Evolutionary conservation across 2,113 vertebrate species (phyloP).

Genomic region (Nanorana parkeri): DNA sequence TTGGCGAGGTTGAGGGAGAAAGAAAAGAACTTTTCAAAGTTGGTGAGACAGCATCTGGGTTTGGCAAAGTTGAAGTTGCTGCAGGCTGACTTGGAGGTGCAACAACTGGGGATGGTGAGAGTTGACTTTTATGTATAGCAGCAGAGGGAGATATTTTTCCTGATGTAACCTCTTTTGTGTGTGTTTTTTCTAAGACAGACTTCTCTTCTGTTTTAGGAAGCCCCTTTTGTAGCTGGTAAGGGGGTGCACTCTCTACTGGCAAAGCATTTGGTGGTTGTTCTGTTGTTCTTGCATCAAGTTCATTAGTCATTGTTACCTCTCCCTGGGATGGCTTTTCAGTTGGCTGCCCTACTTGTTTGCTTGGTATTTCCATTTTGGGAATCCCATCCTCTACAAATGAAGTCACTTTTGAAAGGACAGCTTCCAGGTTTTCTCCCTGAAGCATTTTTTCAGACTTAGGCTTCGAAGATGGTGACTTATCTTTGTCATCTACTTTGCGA

Average conservation of each 20-base stretch:
- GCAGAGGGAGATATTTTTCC: neutral
- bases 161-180: neutral
- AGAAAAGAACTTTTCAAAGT: neutral
- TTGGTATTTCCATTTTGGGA: slow-evolving; percentile 19
- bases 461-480: neutral
- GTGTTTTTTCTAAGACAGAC: neutral
- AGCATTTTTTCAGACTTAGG: neutral
- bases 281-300: neutral
- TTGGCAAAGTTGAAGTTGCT: neutral
- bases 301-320: neutral
- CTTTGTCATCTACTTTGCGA: neutral
- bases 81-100: neutral
- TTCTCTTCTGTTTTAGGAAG: neutral
- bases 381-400: neutral
- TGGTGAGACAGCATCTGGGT: neutral
- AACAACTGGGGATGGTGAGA: neutral
- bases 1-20: slow-evolving; percentile 9
- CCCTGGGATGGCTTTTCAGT: neutral
- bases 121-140: neutral
- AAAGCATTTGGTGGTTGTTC: neutral
- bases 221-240: neutral
- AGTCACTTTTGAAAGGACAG: slow-evolving; percentile 16
- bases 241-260: neutral
- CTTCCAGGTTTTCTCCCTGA: neutral
- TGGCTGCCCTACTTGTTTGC: neutral